Evolutionary conservation across 2,797 vertebrate genomes (phyloP).

Genomic region (Liasis olivaceus): DNA sequence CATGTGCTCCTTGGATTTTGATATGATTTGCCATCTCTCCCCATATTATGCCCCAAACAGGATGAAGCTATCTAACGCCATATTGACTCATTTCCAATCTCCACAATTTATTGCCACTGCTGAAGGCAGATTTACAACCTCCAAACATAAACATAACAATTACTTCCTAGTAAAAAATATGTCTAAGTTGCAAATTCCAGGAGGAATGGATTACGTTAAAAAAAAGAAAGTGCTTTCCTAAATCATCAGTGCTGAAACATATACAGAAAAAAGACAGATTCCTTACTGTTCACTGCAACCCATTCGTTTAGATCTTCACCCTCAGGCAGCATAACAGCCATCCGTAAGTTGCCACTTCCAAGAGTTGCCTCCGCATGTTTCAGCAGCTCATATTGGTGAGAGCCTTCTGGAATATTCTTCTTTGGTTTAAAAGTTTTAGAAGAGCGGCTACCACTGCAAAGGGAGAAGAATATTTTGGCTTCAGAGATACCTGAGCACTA

Average conservation of each 20-base stretch:
- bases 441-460: conserved; percentile 87
- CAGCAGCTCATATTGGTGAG: conserved; percentile 96
- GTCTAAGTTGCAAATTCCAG: not conserved
- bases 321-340: conserved; percentile 97
- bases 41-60: not conserved
- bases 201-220: not conserved
- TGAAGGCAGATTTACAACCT: not conserved
- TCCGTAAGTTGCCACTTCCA: conserved; percentile 94
- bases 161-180: not conserved
- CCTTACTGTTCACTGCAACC: conserved; percentile 99
- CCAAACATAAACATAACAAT: not conserved
- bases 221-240: not conserved
- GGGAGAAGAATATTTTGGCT: not conserved
- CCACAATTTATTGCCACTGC: not conserved
- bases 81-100: not conserved
- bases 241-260: fast-evolving
- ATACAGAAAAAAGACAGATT: not conserved
- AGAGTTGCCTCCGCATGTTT: conserved; percentile 98
- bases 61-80: not conserved
- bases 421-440: conserved; percentile 99
- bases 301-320: conserved; percentile 98
- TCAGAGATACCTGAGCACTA: not conserved
- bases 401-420: conserved; percentile 98
- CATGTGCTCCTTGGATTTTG: not conserved
- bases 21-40: not conserved